Conservation (phyloP, 2,797 vertebrate genomes). For the Zalophus californianus region DNA sequence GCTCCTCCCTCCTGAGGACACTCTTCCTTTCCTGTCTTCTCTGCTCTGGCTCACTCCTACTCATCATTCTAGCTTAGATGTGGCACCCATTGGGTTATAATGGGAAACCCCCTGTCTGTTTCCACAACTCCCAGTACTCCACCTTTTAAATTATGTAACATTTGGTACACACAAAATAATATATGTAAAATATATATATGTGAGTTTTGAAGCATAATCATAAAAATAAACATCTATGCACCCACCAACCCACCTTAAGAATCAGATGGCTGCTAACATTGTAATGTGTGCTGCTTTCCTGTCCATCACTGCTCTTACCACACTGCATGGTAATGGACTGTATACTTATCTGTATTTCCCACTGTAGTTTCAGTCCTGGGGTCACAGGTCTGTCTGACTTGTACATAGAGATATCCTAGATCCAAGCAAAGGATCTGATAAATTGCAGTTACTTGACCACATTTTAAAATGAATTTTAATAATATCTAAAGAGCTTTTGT, state of each 20-base stretch:
- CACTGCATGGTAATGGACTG: not conserved
- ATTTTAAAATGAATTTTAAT: slow-evolving; percentile 45
- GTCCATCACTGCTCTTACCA: not conserved
- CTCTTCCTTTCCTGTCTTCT: not conserved
- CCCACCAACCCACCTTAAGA: not conserved
- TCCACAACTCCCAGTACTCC: not conserved
- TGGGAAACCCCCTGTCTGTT: not conserved
- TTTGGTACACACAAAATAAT: not conserved
- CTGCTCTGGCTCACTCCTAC: not conserved
- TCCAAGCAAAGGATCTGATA: not conserved
- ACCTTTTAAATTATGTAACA: not conserved
- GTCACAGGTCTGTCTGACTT: not conserved
- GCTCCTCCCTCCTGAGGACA: not conserved
- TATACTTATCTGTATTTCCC: not conserved
- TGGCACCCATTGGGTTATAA: not conserved
- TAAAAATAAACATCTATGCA: not conserved
- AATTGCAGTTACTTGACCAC: not conserved
- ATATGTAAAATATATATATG: not conserved
- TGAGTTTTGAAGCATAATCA: not conserved
- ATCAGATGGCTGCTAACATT: not conserved
- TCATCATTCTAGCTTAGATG: not conserved
- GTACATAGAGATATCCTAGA: not conserved
- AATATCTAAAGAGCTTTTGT: not conserved
- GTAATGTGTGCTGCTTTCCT: not conserved
- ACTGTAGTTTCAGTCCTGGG: not conserved